These are phyloP conservation scores for Epistrophella euchroma DNA, from an alignment of 2,888 invertebrate genomes.

Conservation along the genomic window DNA sequence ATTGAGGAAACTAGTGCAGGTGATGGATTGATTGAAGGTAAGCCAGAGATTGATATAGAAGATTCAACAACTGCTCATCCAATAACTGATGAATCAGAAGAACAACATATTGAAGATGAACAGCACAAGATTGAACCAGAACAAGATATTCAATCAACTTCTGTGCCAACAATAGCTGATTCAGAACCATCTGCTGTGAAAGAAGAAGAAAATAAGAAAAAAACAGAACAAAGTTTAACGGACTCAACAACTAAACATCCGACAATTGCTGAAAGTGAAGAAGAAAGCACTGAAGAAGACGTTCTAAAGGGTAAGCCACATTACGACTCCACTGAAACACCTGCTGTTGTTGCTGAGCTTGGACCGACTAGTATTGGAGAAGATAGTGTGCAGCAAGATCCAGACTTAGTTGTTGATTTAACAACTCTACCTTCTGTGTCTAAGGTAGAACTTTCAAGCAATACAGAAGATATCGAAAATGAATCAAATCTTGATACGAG, in stretches of 20 bases:
- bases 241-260: slow-evolving; percentile 16
- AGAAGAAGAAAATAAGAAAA: slow-evolving; percentile 1
- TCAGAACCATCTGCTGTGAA: neutral
- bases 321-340: slow-evolving; percentile 5
- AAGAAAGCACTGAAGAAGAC: slow-evolving; percentile 48
- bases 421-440: slow-evolving; percentile 38
- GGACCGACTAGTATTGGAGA: slow-evolving; percentile 61
- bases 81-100: neutral
- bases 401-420: neutral
- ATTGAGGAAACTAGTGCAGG: too few relatives aligned
- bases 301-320: neutral
- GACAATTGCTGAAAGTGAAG: neutral
- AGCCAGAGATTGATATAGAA: slow-evolving; percentile 71
- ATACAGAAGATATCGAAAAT: slow-evolving; percentile 8
- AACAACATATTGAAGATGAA: neutral
- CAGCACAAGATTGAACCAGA: neutral
- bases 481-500: slow-evolving; percentile 26
- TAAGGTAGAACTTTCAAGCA: slow-evolving; percentile 42
- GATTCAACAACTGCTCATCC: slow-evolving; percentile 40
- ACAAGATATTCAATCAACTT: neutral
- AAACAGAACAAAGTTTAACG: slow-evolving; percentile 48
- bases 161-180: neutral
- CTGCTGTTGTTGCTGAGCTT: slow-evolving; percentile 14
- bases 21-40: neutral
- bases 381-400: neutral